Conservation (phyloP, 1,140 invertebrate genomes). For the Drosophila pectinifera region DNA sequence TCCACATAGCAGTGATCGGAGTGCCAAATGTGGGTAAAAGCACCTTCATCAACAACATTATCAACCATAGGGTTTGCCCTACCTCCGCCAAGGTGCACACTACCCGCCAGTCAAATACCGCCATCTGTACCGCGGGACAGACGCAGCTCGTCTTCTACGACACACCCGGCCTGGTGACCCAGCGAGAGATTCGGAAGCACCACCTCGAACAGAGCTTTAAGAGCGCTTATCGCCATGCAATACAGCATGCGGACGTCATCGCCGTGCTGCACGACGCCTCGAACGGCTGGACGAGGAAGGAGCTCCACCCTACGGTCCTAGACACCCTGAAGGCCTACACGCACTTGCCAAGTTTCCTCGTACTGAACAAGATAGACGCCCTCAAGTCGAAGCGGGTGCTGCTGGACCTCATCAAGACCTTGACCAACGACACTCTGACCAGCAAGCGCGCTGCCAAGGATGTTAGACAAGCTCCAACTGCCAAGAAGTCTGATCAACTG, state of each 20-base stretch:
- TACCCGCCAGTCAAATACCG: conserved; percentile 90
- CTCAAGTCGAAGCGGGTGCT: conserved; percentile 91
- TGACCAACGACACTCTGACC: conserved; percentile 89
- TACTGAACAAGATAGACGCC: conserved; percentile 95
- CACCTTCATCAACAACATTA: conserved; percentile 94
- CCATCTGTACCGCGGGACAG: conserved; percentile 89
- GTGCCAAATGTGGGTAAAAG: conserved; percentile 97
- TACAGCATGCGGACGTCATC: conserved; percentile 92
- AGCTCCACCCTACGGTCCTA: conserved; percentile 89
- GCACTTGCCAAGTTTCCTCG: conserved; percentile 90
- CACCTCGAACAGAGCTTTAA: conserved; percentile 89
- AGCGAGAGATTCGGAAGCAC: conserved; percentile 89
- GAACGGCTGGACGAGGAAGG: conserved; percentile 88
- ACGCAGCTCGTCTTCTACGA: conserved; percentile 96
- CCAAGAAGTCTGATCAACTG: background rate
- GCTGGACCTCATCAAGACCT: conserved; percentile 88
- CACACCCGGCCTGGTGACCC: conserved; percentile 92
- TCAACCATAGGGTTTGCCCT: conserved; percentile 93
- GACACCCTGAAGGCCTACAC: conserved; percentile 88
- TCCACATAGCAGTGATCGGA: conserved; percentile 95
- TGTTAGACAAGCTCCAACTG: background rate
- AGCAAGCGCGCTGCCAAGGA: conserved; percentile 73
- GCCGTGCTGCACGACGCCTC: conserved; percentile 94
- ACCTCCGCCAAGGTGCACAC: conserved; percentile 96
- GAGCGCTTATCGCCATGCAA: conserved; percentile 87